Conservation (phyloP, 2,888 invertebrate genomes). For the Digitonthophagus gazella region DNA sequence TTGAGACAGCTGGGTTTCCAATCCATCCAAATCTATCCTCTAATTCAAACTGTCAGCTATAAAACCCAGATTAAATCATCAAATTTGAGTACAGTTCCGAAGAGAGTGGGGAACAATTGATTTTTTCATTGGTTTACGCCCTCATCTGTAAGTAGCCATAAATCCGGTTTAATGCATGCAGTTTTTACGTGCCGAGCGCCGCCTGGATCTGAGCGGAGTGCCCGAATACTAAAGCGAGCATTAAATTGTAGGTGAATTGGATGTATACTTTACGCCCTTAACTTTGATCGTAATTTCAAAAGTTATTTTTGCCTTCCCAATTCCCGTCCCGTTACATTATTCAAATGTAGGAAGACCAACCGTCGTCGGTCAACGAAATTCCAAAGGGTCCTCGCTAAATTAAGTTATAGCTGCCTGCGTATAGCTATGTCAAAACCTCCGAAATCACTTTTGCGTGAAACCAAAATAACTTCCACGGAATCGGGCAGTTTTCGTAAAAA, state of each 20-base stretch:
- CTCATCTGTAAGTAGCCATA: constrained; percentile 16
- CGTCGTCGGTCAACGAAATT: background rate
- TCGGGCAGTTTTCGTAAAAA: background rate
- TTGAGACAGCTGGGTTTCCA: too few species aligned
- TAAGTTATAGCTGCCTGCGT: background rate
- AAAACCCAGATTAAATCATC: constrained; percentile 12
- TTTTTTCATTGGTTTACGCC: constrained; percentile 7
- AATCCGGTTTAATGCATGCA: constrained; percentile 15
- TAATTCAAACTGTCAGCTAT: background rate
- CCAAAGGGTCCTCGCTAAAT: background rate
- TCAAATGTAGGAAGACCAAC: background rate
- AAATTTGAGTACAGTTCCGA: background rate
- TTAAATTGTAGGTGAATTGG: constrained; percentile 23
- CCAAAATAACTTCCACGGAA: background rate
- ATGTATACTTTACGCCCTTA: constrained; percentile 24
- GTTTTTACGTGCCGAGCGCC: constrained; percentile 10
- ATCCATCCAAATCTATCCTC: too few species aligned
- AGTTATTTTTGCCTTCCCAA: constrained; percentile 19
- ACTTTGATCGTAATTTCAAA: constrained; percentile 23
- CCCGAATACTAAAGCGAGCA: constrained; percentile 11
- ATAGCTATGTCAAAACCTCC: background rate
- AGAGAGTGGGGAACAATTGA: constrained; percentile 4
- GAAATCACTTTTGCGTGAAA: background rate
- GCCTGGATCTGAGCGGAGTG: constrained; percentile 1
- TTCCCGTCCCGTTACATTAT: constrained; percentile 1